These are phyloP conservation scores for Eudasyphora cyanicolor DNA, from an alignment of 2,888 invertebrate species.

Conservation along the genomic window DNA sequence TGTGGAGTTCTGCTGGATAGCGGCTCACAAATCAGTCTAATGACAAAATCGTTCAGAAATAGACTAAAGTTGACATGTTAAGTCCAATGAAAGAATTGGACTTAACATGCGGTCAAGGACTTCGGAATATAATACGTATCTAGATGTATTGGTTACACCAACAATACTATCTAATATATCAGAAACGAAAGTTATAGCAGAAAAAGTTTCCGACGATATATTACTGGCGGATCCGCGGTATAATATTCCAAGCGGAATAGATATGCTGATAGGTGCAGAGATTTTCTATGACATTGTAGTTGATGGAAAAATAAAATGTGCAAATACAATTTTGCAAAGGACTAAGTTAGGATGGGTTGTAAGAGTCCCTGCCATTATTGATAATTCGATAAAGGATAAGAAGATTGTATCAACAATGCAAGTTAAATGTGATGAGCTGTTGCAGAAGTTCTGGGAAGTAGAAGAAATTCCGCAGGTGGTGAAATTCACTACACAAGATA, in stretches of 20 bases:
- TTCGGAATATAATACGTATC: not conserved
- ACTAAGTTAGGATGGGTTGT: conserved; percentile 23
- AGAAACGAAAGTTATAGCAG: not conserved
- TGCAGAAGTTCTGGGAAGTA: conserved; percentile 15
- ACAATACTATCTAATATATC: not conserved
- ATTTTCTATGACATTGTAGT: not conserved
- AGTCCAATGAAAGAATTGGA: not conserved
- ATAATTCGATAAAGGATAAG: not conserved
- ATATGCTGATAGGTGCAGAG: not conserved
- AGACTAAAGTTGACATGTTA: not conserved
- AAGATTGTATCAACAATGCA: not conserved
- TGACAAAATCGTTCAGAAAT: not conserved
- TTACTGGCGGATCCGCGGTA: not conserved
- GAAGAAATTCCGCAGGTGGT: conserved; percentile 12
- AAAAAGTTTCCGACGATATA: not conserved
- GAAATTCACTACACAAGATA: not conserved
- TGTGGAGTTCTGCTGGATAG: not conserved
- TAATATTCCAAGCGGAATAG: not conserved
- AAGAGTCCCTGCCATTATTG: not conserved
- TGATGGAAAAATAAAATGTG: not conserved
- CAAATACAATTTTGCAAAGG: not conserved
- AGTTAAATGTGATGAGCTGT: not conserved
- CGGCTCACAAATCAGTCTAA: not conserved
- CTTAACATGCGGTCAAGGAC: no score
- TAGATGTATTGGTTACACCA: not conserved